Conservation (phyloP, 2,113 vertebrate species). For the Scolopax mira region DNA sequence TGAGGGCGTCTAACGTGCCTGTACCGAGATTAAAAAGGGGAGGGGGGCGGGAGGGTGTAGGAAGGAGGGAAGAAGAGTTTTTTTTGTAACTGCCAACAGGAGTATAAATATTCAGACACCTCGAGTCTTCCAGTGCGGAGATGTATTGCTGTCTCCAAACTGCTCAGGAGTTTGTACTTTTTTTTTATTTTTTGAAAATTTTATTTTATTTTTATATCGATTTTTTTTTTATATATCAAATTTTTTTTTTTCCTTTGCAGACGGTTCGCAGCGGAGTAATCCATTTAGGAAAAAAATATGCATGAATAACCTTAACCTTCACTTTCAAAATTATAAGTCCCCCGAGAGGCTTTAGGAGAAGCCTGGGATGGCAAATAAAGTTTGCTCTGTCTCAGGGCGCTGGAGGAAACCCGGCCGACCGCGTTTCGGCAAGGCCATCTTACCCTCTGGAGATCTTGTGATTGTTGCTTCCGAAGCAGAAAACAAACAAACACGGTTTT, state of each 20-base stretch:
- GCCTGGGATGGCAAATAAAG: constrained; percentile 33
- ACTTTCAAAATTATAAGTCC: constrained; percentile 42
- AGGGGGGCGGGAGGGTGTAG: not conserved
- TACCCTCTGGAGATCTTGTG: not conserved
- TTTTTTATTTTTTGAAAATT: not conserved
- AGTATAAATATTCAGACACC: constrained; percentile 59
- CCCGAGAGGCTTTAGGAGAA: constrained; percentile 29
- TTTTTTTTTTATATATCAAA: constrained; percentile 3
- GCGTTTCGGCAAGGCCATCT: not conserved
- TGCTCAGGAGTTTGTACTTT: not conserved
- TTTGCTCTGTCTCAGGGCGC: constrained; percentile 5
- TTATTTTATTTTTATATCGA: not conserved
- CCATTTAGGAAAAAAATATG: constrained; percentile 36
- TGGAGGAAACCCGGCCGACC: not conserved
- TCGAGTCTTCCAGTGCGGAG: constrained; percentile 22
- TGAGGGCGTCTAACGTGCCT: constrained; percentile 55
- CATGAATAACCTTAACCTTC: constrained; percentile 57
- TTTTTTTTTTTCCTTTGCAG: constrained; percentile 18
- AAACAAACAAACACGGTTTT: not conserved
- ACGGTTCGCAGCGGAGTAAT: not conserved
- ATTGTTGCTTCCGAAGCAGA: not conserved
- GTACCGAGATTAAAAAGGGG: constrained; percentile 42
- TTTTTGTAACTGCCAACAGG: constrained; percentile 32
- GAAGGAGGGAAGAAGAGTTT: constrained; percentile 30
- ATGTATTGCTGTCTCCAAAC: not conserved